Evolutionary conservation across 2,113 vertebrate species (phyloP).

Genomic region (Cariama cristata): DNA sequence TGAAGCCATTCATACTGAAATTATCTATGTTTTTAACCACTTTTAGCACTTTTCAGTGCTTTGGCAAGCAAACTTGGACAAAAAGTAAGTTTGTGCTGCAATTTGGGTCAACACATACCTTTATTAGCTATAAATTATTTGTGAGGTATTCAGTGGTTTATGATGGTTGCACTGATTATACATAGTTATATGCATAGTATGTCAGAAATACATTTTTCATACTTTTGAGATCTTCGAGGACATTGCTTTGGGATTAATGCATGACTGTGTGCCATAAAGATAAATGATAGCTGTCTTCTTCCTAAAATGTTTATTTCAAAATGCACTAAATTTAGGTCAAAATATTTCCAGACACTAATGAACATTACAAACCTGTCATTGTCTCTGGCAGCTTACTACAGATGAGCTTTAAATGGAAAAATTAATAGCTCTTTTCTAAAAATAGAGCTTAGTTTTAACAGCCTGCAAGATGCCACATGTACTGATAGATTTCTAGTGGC

Average conservation of each 20-base stretch:
- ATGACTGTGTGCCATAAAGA: neutral
- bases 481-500: neutral
- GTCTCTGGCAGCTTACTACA: neutral
- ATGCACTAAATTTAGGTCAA: neutral
- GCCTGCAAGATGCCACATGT: neutral
- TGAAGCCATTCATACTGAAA: neutral
- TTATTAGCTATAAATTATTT: slow-evolving; percentile 4
- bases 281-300: neutral
- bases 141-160: neutral
- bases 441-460: neutral
- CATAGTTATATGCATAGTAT: neutral
- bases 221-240: neutral
- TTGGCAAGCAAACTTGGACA: neutral
- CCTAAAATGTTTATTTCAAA: neutral
- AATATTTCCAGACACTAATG: neutral
- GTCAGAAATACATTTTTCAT: slow-evolving; percentile 17
- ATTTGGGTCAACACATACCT: neutral
- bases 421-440: neutral
- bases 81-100: neutral
- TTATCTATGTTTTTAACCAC: neutral
- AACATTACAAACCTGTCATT: neutral
- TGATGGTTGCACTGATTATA: neutral
- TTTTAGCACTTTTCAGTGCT: neutral
- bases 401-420: neutral
- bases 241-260: neutral